Evolutionary conservation across 2,888 invertebrate genomes (phyloP), one percentile per base, ranked within the genome.

Genomic region (Lumbricus terrestris): DNA sequence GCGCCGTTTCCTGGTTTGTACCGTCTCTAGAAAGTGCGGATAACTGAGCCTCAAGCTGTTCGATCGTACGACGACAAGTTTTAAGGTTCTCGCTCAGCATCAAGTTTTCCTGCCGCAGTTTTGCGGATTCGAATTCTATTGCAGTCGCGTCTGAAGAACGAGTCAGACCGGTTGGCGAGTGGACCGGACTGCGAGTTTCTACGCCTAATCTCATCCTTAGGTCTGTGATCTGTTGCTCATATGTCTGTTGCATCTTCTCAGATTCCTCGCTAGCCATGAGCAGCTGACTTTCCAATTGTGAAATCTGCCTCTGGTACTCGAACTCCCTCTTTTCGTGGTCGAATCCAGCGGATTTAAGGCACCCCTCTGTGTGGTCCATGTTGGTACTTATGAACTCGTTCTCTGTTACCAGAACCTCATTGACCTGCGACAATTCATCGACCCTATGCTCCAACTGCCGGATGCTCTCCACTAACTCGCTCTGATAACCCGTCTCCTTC

Each of bases 231-330:
- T 85, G 82, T n/a, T 38, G n/a, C 90, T 90, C 90, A n/a, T 83
- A 90, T 34, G 34, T 89, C 69, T n/a, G 33, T 37, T 90, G 83
- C 37, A 88, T 47, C 47, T 38, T 33, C 33, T 90, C 89, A 0
- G 82, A 82, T 83, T 90, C 90, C 16, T 54, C 35, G 33, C 82
- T 37, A 18, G 82, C n/a, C 89, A 90, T 89, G 69, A 89, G 82
- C 42, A 90, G 89, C 89, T 85, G 89, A 83, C 90, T 85, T 82
- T 85, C 89, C 88, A 90, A 85, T 20, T 90, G 47, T 54, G 88
- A 47, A 23, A 88, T 90, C 88, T 88, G 47, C 69, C n/a, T 90
- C 90, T 34, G 29, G 33, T 37, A 42, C 37, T 90, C 37, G 35
- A 29, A 47, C 37, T 34, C 88, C 37, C 29, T 88, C 82, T 38